These are phyloP conservation scores for Carposina sasakii DNA, from an alignment of 1,140 invertebrate species.

Conservation along the genomic window DNA sequence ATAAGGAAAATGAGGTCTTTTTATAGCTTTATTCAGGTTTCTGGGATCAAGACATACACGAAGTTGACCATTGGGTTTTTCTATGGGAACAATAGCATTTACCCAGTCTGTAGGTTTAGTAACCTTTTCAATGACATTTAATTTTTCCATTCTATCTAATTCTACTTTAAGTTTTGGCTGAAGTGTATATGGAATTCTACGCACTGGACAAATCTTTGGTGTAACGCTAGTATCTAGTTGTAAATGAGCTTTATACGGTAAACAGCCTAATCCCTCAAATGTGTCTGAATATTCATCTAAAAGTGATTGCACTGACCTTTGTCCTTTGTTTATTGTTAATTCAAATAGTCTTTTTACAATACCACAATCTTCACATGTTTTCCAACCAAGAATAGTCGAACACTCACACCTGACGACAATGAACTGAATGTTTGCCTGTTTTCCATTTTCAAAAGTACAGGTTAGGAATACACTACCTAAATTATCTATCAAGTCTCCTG, in stretches of 20 bases:
- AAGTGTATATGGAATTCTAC: constrained; percentile 2
- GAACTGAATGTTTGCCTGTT: background rate
- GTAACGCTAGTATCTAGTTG: background rate
- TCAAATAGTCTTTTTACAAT: background rate
- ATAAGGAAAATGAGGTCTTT: constrained; percentile 10
- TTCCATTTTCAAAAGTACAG: constrained; percentile 1
- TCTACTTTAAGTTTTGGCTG: constrained; percentile 3
- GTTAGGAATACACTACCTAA: background rate
- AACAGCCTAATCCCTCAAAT: constrained; percentile 5
- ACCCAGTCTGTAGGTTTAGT: constrained; percentile 51
- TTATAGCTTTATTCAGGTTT: constrained; percentile 19
- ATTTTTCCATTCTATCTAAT: constrained; percentile 10
- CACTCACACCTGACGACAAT: constrained; percentile 3
- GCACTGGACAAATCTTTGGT: constrained; percentile 5
- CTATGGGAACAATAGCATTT: constrained; percentile 46
- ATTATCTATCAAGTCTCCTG: constrained; percentile 5
- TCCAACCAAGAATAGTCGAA: background rate
- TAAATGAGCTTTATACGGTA: constrained; percentile 3
- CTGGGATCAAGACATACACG: constrained; percentile 60
- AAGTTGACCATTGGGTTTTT: constrained; percentile 44
- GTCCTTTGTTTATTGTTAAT: background rate
- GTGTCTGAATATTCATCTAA: background rate
- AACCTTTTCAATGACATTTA: constrained; percentile 38
- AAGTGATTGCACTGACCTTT: background rate
- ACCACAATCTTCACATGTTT: background rate